phyloP scores from a whole-genome alignment of 2,113 vertebrate genomes.

The Micronycteris hirsuta region DNA sequence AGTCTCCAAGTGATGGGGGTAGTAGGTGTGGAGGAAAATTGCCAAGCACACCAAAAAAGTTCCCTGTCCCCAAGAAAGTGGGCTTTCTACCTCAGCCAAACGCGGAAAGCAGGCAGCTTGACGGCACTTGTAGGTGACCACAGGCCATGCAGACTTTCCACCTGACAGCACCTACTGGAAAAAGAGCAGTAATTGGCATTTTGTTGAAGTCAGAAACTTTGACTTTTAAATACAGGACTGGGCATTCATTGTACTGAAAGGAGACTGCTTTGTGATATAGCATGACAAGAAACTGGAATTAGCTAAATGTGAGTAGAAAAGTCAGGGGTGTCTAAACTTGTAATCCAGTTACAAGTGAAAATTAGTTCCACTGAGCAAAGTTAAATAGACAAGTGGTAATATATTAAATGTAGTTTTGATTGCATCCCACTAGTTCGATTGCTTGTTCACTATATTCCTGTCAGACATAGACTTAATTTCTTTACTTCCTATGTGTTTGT shows the following conservation, averaged over 20 bases:
- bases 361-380: background rate
- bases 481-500: background rate
- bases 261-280: background rate
- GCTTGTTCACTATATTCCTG: background rate
- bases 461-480: background rate
- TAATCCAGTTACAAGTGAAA: background rate
- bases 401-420: background rate
- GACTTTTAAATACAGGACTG: background rate
- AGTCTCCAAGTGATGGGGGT: background rate
- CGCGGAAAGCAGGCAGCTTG: background rate
- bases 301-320: background rate
- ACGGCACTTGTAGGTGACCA: background rate
- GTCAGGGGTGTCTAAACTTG: background rate
- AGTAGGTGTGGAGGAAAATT: fast-evolving
- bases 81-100: background rate
- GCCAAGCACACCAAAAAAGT: background rate
- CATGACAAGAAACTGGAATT: background rate
- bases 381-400: background rate
- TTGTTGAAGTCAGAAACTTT: background rate
- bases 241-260: background rate
- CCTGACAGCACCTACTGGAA: background rate
- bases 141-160: background rate
- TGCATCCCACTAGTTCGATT: background rate
- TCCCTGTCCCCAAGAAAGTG: fast-evolving
- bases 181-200: background rate